Evolutionary conservation across 2,113 vertebrate genomes (phyloP).

Genomic region (Embiotoca jacksoni): DNA sequence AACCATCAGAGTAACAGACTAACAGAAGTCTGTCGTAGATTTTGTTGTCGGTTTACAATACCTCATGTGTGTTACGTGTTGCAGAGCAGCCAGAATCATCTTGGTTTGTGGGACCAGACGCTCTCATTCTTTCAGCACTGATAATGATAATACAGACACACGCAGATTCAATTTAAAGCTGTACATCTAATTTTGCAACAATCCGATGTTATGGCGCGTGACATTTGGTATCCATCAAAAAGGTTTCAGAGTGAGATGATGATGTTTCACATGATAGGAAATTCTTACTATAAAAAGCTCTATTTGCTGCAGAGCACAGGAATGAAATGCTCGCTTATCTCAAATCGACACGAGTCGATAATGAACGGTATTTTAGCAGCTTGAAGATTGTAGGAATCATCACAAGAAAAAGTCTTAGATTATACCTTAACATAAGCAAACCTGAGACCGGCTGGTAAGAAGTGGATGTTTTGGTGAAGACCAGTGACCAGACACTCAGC

Average conservation of each 20-base stretch:
- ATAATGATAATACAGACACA: background rate
- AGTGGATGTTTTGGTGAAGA: background rate
- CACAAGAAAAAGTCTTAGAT: too few relatives aligned
- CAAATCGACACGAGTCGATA: too few relatives aligned
- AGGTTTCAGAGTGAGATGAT: background rate
- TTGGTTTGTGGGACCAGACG: slow-evolving; percentile 16
- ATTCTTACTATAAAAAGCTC: too few relatives aligned
- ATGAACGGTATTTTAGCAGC: too few relatives aligned
- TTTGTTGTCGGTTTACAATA: slow-evolving; percentile 23
- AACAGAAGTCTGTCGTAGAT: background rate
- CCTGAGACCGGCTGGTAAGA: background rate
- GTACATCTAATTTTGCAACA: background rate
- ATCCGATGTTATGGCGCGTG: background rate
- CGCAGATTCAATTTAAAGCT: background rate
- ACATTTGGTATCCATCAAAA: background rate
- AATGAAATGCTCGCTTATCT: background rate
- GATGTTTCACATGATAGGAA: too few relatives aligned
- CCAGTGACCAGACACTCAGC: background rate
- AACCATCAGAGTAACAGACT: background rate
- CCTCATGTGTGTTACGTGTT: slow-evolving; percentile 63
- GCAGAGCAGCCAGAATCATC: slow-evolving; percentile 52
- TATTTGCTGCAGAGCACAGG: background rate
- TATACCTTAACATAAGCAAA: background rate
- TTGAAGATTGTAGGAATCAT: too few relatives aligned
- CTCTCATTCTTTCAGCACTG: slow-evolving; percentile 63